A percentile compares a stretch with the other conserved stretches of the same genome.
These are phyloP conservation scores for Periphyllus acericola DNA, from an alignment of 2,888 invertebrate genomes.

Conservation along the genomic window DNA sequence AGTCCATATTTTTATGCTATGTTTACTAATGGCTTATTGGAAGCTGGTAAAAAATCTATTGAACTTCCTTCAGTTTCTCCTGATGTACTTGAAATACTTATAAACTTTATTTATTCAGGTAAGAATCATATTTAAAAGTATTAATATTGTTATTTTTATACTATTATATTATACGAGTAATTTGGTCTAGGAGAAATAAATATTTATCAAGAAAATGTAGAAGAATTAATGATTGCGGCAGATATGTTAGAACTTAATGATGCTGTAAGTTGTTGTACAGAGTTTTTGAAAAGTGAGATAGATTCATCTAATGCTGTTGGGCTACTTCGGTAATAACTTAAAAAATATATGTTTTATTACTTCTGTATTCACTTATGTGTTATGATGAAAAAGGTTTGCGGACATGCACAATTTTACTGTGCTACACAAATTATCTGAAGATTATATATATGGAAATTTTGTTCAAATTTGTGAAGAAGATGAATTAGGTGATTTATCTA, in stretches of 20 bases:
- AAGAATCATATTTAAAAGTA: slow-evolving; percentile 64
- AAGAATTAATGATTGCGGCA: slow-evolving; percentile 87
- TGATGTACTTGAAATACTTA: slow-evolving; percentile 78
- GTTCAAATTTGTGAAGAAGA: slow-evolving; percentile 82
- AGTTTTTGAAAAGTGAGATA: slow-evolving; percentile 84
- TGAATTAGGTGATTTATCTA: slow-evolving; percentile 85
- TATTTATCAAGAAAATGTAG: slow-evolving; percentile 83
- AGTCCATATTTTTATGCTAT: slow-evolving; percentile 94
- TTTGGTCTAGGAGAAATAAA: slow-evolving; percentile 72
- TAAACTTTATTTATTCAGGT: slow-evolving; percentile 91
- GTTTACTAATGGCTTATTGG: slow-evolving; percentile 87
- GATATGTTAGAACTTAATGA: slow-evolving; percentile 91
- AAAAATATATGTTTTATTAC: slow-evolving; percentile 25
- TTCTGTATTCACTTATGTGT: slow-evolving; percentile 18
- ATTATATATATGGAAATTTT: slow-evolving; percentile 87
- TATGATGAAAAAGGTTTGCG: slow-evolving; percentile 76
- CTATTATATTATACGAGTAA: background rate
- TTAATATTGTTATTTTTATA: background rate
- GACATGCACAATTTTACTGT: slow-evolving; percentile 86
- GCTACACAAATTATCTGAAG: slow-evolving; percentile 80
- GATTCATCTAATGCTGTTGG: slow-evolving; percentile 90
- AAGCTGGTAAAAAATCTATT: slow-evolving; percentile 83
- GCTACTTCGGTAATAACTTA: slow-evolving; percentile 75
- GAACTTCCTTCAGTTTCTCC: slow-evolving; percentile 82
- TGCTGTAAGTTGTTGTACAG: slow-evolving; percentile 84